These are phyloP conservation scores for Trogon surrucura DNA, from an alignment of 2,113 vertebrate species.

Conservation along the genomic window DNA sequence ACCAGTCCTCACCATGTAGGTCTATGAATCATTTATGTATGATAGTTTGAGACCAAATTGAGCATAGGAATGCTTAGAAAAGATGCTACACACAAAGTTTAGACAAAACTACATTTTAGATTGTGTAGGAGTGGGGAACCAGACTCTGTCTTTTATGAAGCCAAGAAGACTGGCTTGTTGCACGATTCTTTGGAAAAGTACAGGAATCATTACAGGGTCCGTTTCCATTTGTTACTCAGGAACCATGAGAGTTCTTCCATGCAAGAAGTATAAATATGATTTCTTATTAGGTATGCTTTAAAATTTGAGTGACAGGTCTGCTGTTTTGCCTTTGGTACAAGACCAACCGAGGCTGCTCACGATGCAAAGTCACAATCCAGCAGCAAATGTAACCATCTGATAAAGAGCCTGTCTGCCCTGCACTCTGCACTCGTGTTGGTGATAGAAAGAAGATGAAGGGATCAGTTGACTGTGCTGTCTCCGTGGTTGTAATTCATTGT, in stretches of 20 bases:
- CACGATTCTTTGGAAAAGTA: neutral
- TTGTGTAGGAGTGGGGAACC: neutral
- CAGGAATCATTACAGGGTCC: accelerated
- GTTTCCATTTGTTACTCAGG: accelerated
- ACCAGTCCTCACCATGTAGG: neutral
- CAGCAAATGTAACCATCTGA: accelerated
- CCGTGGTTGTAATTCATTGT: neutral
- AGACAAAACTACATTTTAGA: neutral
- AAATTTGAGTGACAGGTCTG: neutral
- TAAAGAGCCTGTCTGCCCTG: accelerated
- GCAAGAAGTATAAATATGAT: neutral
- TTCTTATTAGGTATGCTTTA: accelerated
- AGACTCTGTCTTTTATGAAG: accelerated
- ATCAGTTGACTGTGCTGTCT: neutral
- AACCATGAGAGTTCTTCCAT: neutral
- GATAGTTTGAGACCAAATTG: neutral
- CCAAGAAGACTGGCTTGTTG: neutral
- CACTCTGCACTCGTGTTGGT: accelerated
- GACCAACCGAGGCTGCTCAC: neutral
- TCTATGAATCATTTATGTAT: neutral
- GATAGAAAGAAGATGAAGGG: neutral
- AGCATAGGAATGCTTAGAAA: neutral
- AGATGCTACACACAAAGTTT: neutral
- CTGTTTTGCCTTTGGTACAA: neutral
- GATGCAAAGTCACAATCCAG: accelerated